Conservation (phyloP, 2,797 vertebrate species). For the Pelodytes ibericus region DNA sequence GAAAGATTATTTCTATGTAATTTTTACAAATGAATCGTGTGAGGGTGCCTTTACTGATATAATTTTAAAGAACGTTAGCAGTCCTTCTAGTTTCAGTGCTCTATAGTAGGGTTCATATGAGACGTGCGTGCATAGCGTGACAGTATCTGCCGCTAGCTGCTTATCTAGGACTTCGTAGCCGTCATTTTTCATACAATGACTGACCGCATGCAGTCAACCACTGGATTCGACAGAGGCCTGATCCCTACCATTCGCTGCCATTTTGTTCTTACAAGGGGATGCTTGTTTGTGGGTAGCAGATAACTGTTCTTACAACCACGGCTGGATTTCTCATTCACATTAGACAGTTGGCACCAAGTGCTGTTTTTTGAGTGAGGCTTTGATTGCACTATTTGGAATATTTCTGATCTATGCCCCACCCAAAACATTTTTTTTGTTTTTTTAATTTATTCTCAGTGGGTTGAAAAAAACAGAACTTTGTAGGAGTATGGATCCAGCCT, state of each 20-base stretch:
- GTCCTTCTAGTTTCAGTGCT: not conserved
- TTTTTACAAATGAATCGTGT: constrained; percentile 2
- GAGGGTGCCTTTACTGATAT: constrained; percentile 21
- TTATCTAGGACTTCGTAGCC: constrained; percentile 23
- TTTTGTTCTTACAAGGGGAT: not conserved
- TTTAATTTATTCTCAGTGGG: too few species aligned
- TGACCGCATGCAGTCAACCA: constrained; percentile 11
- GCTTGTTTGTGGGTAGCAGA: not conserved
- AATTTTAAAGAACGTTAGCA: not conserved
- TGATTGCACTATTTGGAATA: too few species aligned
- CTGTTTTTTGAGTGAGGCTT: too few species aligned
- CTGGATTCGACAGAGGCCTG: not conserved
- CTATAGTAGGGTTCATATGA: not conserved
- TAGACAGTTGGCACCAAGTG: too few species aligned
- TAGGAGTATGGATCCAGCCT: too few species aligned
- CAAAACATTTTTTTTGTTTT: too few species aligned
- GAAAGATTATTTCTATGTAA: not conserved
- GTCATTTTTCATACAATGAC: constrained; percentile 5
- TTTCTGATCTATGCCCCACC: too few species aligned
- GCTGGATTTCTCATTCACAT: too few species aligned
- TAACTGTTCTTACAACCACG: too few species aligned
- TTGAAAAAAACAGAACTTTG: too few species aligned
- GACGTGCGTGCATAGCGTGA: constrained; percentile 4
- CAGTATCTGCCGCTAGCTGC: constrained; percentile 24
- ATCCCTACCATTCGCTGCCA: not conserved